Base-by-base conservation (phyloP, 2,888 invertebrate species). In the Ophion obscuratus region DNA sequence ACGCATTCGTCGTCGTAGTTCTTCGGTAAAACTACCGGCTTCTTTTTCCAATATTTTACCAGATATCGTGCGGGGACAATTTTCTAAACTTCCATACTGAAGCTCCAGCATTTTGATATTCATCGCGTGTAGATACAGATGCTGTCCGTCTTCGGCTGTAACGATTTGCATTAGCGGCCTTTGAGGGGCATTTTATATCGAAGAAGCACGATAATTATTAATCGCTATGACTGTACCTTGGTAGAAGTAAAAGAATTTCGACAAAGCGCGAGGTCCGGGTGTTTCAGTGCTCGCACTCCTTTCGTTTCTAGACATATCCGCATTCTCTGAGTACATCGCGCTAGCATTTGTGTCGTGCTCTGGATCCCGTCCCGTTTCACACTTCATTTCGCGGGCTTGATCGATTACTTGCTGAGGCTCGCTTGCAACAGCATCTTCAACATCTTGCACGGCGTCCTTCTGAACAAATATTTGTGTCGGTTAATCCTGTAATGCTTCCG, bases 41-140 rank as follows among this genome's bases (percentile, higher is more conserved):
- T 99, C 98, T 81, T 97, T 97, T 91, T 98, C 98, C n/a, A 99
- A 93, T 67, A 99, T 97, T 78, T 95, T 96, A 0, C 97, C 98
- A 2, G 95, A 95, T 77, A 99, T 95, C 2, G 95, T 91, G 27
- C 94, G 95, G 64, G 99, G 99, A 78, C 97, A 97, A 79, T 96
- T 95, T 82, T 97, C 97, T 83, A 99, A 94, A 9, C 96, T 96
- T 9, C 98, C 98, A 95, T 98, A 99, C 82, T 97, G 97, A 82
- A 96, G 96, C 91, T 97, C 97, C 90, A 99, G 94, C 96, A 99
- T 97, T 85, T 97, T 97, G 10, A 98, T 97, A 94, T 99, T 99
- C 90, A 99, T 94, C 17, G 98, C 97, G 94, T 99, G 97, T 86
- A 99, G 95, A 94, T 98, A 99, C 79, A 99, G 96, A 93, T 98